Conservation (phyloP, 1,140 invertebrate species). For the Teleogryllus occipitalis region DNA sequence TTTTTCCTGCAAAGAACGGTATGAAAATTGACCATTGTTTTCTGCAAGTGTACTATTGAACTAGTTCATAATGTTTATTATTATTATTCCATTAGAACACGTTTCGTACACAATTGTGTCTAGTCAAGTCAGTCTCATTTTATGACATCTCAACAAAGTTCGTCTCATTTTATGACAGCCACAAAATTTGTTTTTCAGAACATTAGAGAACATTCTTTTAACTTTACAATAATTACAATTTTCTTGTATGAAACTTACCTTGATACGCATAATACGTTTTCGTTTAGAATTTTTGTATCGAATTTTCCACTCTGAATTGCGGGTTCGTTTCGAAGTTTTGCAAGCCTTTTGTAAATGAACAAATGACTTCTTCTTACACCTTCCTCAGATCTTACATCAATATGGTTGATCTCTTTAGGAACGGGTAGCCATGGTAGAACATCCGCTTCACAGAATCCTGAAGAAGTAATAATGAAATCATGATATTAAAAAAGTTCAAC, state of each 20-base stretch:
- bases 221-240: background rate
- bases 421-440: background rate
- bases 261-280: background rate
- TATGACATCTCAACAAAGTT: background rate
- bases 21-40: background rate
- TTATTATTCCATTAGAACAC: background rate
- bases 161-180: no score
- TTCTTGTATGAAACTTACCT: background rate
- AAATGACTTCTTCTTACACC: background rate
- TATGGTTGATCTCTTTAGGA: background rate
- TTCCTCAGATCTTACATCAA: background rate
- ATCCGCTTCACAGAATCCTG: background rate
- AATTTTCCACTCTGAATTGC: background rate
- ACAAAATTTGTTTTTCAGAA: no score
- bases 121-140: background rate
- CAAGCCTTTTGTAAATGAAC: background rate
- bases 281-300: background rate
- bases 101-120: background rate
- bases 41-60: background rate
- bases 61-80: background rate
- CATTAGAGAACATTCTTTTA: no score
- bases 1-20: background rate
- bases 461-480: background rate
- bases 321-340: background rate
- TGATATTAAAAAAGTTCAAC: no score